Evolutionary conservation across 2,888 invertebrate genomes (phyloP), one percentile per base, ranked within the genome.

Genomic region (Xanthorhoe spadicearia): DNA sequence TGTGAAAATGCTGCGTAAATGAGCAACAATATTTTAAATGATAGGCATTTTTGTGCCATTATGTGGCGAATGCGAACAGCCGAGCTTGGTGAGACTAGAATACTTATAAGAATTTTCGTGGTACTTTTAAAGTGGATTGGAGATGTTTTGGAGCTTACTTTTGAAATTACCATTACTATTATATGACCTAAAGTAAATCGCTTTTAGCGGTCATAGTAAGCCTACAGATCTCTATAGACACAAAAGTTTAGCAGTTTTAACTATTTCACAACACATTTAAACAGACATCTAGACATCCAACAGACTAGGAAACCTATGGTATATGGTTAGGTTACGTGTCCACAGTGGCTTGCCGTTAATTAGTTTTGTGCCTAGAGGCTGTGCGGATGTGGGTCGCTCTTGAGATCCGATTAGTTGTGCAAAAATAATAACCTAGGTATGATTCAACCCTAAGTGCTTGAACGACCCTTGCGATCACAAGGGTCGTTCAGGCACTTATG

Each of bases 381-480:
- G 61, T 57, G 72, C 68, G 69, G 75, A 81, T 80, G 72, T 81
- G 79, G 86, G 82, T 81, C 83, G 71, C 75, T 76, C 82, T 82
- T 77, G 73, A 80, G 80, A 79, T 79, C 74, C 77, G 79, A 84
- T 85, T 84, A 83, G 79, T 74, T 77, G 72, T 70, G 73, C 69
- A 83, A 84, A 84, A 85, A 85, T 83, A 86, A 81, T 82, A 78
- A 69, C 35, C 52, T 63, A 63, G 28, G 66, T 60, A 52, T 61
- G 67, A 76, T 74, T 75, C 7, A 17, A 46, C 9, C 61, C 61
- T n/a, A 61, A 54, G 23, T 50, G 43, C 19, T 61, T 66, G 15
- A 2, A 58, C 66, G 61, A 50, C 38, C 54, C 23, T 0, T 9
- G 32, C 6, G 18, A 15, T 43, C 13, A 13, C 13, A 10, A 43